These are phyloP conservation scores for Ambastaia sidthimunki DNA, from an alignment of 2,797 vertebrate genomes.

Conservation along the genomic window DNA sequence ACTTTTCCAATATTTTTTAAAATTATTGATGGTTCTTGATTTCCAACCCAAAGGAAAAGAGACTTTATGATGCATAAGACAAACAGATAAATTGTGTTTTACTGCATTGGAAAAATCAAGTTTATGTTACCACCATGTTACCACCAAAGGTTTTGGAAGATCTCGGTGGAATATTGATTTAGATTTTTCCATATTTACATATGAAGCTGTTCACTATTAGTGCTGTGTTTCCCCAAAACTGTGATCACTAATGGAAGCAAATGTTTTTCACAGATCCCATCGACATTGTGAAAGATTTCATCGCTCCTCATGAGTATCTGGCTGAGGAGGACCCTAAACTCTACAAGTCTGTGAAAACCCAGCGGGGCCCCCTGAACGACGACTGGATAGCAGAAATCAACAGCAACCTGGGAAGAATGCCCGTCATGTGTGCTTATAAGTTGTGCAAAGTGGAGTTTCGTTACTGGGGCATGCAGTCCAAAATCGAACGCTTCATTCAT, in stretches of 20 bases:
- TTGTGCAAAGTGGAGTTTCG: conserved; percentile 99
- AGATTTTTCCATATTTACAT: no score
- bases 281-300: conserved; percentile 95
- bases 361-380: conserved; percentile 89
- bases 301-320: conserved; percentile 92
- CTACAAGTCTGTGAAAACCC: conserved; percentile 90
- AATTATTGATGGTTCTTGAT: no score
- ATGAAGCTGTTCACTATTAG: background rate
- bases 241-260: background rate
- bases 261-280: conserved; percentile 84
- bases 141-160: background rate
- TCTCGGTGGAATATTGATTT: background rate
- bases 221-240: background rate
- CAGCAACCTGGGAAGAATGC: conserved; percentile 79
- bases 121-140: no score
- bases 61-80: no score
- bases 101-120: no score
- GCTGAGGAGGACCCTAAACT: conserved; percentile 92
- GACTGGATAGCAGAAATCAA: conserved; percentile 93
- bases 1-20: no score
- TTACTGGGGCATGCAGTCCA: conserved; percentile 99
- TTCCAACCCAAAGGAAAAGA: no score
- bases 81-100: no score
- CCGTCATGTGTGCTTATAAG: conserved; percentile 99
- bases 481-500: conserved; percentile 98